phyloP scores from a whole-genome alignment of 2,888 invertebrate species.

The Neoaliturus tenellus region DNA sequence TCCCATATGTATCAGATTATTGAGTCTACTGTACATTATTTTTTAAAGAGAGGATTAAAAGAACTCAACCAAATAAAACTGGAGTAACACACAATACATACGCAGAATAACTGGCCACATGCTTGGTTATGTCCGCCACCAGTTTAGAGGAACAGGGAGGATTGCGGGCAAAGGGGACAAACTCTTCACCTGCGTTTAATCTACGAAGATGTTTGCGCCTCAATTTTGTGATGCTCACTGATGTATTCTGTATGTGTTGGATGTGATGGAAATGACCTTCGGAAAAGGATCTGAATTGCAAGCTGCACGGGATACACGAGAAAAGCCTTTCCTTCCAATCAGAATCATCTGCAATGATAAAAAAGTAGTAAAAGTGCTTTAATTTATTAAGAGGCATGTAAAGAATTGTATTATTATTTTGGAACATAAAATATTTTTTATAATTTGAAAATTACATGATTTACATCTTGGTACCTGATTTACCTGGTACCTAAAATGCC shows the following conservation, averaged over 20 bases:
- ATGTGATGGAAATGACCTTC: background rate
- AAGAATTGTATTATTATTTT: too few species aligned
- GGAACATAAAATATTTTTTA: background rate
- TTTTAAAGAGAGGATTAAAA: too few species aligned
- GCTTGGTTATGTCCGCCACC: background rate
- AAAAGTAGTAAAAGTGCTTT: too few species aligned
- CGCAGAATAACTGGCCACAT: background rate
- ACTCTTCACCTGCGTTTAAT: constrained; percentile 9
- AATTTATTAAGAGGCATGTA: background rate
- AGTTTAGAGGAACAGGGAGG: background rate
- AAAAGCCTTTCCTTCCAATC: background rate
- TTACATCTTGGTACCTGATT: too few species aligned
- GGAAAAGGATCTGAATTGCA: background rate
- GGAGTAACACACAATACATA: background rate
- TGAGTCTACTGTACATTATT: too few species aligned
- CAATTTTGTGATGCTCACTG: background rate
- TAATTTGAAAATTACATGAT: background rate
- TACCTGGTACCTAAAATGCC: too few species aligned
- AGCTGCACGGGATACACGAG: background rate
- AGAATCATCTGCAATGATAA: background rate
- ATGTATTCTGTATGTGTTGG: background rate
- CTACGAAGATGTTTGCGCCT: background rate
- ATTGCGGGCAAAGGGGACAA: background rate
- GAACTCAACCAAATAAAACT: too few species aligned
- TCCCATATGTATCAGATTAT: too few species aligned